Conservation (phyloP, 2,888 invertebrate genomes). For the Eupithecia tripunctaria region DNA sequence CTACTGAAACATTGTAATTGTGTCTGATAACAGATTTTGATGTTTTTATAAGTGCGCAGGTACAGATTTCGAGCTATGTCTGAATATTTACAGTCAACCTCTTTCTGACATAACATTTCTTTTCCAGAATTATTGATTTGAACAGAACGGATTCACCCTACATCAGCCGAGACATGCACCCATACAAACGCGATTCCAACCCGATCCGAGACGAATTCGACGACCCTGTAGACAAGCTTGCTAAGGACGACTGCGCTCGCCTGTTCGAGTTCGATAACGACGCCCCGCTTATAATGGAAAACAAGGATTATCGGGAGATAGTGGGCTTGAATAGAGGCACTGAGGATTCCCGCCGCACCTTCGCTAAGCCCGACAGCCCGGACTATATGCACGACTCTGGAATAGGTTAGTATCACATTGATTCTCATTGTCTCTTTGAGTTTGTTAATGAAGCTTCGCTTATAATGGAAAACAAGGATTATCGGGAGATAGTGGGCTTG, state of each 20-base stretch:
- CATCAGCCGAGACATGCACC: conserved; percentile 71
- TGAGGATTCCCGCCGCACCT: conserved; percentile 79
- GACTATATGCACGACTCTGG: conserved; percentile 84
- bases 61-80: background rate
- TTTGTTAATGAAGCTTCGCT: conserved; percentile 81
- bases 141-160: conserved; percentile 78
- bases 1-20: too few relatives aligned
- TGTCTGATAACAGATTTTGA: too few relatives aligned
- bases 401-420: conserved; percentile 66
- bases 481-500: conserved; percentile 76
- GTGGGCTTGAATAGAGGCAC: conserved; percentile 79
- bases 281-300: conserved; percentile 80
- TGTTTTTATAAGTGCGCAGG: too few relatives aligned
- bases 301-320: conserved; percentile 78
- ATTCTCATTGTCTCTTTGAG: conserved; percentile 70
- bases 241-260: conserved; percentile 78
- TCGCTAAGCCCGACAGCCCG: conserved; percentile 79
- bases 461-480: conserved; percentile 80
- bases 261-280: conserved; percentile 86
- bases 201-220: conserved; percentile 63
- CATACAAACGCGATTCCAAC: conserved; percentile 69
- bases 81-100: background rate
- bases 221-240: conserved; percentile 76
- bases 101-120: background rate
- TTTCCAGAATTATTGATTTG: conserved; percentile 79